Conservation (phyloP, 1,140 invertebrate species). For the Heliconius eleuchia region DNA sequence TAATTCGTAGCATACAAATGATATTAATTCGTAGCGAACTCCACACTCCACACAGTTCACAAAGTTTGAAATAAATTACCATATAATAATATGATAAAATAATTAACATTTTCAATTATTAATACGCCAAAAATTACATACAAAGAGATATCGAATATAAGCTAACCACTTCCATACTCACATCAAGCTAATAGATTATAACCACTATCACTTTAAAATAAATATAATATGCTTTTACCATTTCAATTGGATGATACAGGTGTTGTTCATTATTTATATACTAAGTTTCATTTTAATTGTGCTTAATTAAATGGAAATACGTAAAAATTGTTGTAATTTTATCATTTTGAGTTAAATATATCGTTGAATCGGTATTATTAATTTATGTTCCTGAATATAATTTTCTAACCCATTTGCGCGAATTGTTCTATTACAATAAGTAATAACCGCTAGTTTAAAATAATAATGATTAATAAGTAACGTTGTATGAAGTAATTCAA, state of each 20-base stretch:
- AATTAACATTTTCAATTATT: constrained; percentile 3
- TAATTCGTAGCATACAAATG: not conserved
- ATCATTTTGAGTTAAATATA: not conserved
- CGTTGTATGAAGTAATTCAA: not conserved
- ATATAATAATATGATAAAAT: not conserved
- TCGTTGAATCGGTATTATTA: not conserved
- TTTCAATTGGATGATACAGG: not conserved
- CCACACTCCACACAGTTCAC: not conserved
- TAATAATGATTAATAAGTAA: not conserved
- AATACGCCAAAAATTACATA: not conserved
- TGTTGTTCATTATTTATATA: not conserved
- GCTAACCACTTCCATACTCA: constrained; percentile 2
- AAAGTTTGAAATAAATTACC: not conserved
- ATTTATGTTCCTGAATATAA: not conserved
- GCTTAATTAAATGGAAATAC: not conserved
- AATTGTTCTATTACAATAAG: not conserved
- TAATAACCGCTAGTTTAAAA: not conserved
- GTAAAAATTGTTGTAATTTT: not conserved
- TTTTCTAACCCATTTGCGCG: not conserved
- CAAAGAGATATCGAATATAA: constrained; percentile 2
- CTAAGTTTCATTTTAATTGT: not conserved
- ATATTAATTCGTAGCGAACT: not conserved
- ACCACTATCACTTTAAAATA: constrained; percentile 11
- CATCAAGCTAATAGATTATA: constrained; percentile 3
- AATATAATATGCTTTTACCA: not conserved